Evolutionary conservation across 2,888 invertebrate species (phyloP), one percentile per base, ranked within the genome.

Genomic region (Ctena decussata): DNA sequence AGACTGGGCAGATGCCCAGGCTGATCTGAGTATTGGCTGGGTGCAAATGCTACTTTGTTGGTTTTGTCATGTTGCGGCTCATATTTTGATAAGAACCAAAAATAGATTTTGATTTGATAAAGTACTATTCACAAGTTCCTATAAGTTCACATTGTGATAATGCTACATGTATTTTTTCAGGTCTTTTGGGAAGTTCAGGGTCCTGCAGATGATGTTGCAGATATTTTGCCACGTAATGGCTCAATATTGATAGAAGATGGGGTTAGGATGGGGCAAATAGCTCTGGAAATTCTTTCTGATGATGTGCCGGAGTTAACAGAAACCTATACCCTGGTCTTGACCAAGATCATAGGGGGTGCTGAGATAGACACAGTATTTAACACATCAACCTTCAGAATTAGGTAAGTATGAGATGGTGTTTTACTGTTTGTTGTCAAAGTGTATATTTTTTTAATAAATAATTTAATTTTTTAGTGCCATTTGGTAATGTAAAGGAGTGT

Each of bases 261-360:
- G 41, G 82, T 90, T 65, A 86, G 93, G 27, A 77, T 87, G 18
- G 93, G 90, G 0, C 81, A 90, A 70, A 94, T 95, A 21, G 89
- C 74, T n/a, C 65, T 95, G n/a, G 85, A 90, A 41, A 87, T 95
- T 1, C 70, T 95, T 57, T 91, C 94, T 32, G 95, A 95, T 80
- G 91, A 87, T 12, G 74, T 90, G 12, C 94, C 95, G 6, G 95
- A 95, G 82, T 86, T 95, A 35, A 93, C 92, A 27, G 95, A 95
- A 84, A 86, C 82, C 21, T 95, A 93, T 85, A 82, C 77, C 21
- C 72, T 95, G 41, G 83, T 85, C 3, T 82, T 95, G 32, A 88
- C 86, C 0, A 85, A 85, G 15, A 91, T 94, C 35, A 91, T 93
- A n/a, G 95, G 95, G n/a, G 95, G 95, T 12, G 95, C 95, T 12